phyloP scores from a whole-genome alignment of 2,113 vertebrate genomes.

The Oryzias woworae region DNA sequence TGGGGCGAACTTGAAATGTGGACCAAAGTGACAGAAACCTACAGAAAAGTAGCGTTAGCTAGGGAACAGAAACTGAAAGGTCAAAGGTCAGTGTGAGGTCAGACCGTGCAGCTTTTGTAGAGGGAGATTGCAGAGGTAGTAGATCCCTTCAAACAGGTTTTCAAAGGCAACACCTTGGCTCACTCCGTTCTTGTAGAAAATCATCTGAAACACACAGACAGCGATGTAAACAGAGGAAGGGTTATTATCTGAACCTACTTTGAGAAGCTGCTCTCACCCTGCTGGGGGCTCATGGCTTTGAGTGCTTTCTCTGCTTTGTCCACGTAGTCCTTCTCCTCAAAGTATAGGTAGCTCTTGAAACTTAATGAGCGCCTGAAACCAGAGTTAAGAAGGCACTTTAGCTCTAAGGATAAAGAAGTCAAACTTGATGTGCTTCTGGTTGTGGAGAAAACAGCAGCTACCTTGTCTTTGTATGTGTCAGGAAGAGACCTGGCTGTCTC shows the following conservation, averaged over 20 bases:
- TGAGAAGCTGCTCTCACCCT: slow-evolving; percentile 71
- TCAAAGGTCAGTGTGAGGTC: slow-evolving; percentile 31
- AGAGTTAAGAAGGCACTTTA: background rate
- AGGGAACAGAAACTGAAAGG: background rate
- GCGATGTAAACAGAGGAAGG: background rate
- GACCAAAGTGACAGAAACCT: slow-evolving; percentile 98
- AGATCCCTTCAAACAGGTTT: slow-evolving; percentile 94
- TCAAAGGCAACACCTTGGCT: slow-evolving; percentile 91
- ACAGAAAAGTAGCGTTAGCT: background rate
- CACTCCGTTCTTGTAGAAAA: slow-evolving; percentile 95
- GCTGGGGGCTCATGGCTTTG: slow-evolving; percentile 83
- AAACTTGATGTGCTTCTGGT: background rate
- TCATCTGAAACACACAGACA: slow-evolving; percentile 82
- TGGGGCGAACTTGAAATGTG: slow-evolving; percentile 91
- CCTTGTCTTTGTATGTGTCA: slow-evolving; percentile 98
- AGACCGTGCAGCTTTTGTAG: slow-evolving; percentile 95
- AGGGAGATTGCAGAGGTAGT: slow-evolving; percentile 96
- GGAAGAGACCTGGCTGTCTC: slow-evolving; percentile 91
- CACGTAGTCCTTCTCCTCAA: slow-evolving; percentile 99
- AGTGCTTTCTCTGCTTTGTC: slow-evolving; percentile 98
- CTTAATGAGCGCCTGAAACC: slow-evolving; percentile 91
- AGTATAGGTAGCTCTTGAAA: slow-evolving; percentile 99
- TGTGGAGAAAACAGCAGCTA: slow-evolving; percentile 34
- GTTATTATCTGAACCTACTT: background rate
- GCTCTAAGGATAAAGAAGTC: background rate